Conservation (phyloP, 2,888 invertebrate species). For the Stenurella melanura region DNA sequence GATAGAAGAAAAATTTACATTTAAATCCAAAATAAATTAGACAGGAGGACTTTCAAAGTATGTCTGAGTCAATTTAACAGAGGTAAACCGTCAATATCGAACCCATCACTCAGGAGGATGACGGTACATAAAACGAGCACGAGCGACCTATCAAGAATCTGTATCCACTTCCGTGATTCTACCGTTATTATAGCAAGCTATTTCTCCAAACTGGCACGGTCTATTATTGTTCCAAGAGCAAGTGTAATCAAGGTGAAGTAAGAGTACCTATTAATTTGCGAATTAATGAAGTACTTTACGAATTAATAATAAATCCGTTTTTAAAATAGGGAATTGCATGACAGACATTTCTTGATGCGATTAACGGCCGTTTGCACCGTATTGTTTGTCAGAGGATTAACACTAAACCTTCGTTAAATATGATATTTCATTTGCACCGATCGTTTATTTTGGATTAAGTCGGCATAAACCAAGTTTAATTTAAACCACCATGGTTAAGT, state of each 20-base stretch:
- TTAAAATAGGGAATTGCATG: too few relatives aligned
- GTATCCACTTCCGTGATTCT: conserved; percentile 43
- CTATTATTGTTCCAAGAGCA: conserved; percentile 2
- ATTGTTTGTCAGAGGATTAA: too few relatives aligned
- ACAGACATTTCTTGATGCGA: too few relatives aligned
- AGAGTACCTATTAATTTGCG: too few relatives aligned
- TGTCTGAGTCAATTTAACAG: conserved; percentile 40
- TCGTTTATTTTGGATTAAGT: too few relatives aligned
- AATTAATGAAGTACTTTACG: too few relatives aligned
- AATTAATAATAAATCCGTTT: too few relatives aligned
- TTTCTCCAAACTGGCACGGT: not conserved
- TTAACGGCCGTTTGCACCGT: too few relatives aligned
- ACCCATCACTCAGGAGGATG: conserved; percentile 41
- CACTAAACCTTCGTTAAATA: too few relatives aligned
- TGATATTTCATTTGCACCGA: too few relatives aligned
- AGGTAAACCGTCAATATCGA: conserved; percentile 39
- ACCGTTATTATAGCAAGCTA: conserved; percentile 37
- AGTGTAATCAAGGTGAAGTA: not conserved
- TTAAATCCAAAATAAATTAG: conserved; percentile 38
- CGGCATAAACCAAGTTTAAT: too few relatives aligned
- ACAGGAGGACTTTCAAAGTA: conserved; percentile 34
- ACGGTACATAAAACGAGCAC: conserved; percentile 40
- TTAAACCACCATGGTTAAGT: too few relatives aligned
- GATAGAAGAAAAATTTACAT: conserved; percentile 33
- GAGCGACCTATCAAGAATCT: conserved; percentile 41